Conservation (phyloP, 2,888 invertebrate genomes). For the Malachius bipustulatus region DNA sequence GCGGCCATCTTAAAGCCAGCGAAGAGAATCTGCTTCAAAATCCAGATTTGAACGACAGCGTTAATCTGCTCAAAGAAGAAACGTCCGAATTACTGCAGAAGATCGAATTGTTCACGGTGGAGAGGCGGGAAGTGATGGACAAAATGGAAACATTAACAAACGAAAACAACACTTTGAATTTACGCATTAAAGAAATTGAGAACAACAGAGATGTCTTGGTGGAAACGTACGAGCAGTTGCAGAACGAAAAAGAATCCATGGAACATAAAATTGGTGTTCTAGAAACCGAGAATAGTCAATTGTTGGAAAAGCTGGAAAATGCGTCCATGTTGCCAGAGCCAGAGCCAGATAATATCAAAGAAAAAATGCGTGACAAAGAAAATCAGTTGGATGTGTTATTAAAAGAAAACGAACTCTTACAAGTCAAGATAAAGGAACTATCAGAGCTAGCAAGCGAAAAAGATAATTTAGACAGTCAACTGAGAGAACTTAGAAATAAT, state of each 20-base stretch:
- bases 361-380: conserved; percentile 16
- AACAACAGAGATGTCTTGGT: conserved; percentile 34
- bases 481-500: conserved; percentile 20
- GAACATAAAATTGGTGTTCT: conserved; percentile 38
- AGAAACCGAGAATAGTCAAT: conserved; percentile 23
- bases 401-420: conserved; percentile 26
- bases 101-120: conserved; percentile 56
- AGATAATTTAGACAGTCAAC: conserved; percentile 23
- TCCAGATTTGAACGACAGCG: conserved; percentile 42
- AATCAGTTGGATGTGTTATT: conserved; percentile 23
- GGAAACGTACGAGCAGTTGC: conserved; percentile 35
- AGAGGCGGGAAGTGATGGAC: conserved; percentile 56
- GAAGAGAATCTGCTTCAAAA: conserved; percentile 26
- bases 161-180: conserved; percentile 45
- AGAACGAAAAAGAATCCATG: conserved; percentile 40
- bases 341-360: conserved; percentile 9
- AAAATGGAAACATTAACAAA: conserved; percentile 51
- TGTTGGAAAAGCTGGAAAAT: conserved; percentile 10
- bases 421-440: conserved; percentile 23
- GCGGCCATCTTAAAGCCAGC: conserved; percentile 23
- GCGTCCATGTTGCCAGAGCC: conserved; percentile 7
- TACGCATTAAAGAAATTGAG: conserved; percentile 41
- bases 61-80: conserved; percentile 49
- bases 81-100: conserved; percentile 52
- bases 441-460: conserved; percentile 26